Conservation (phyloP, 2,113 vertebrate genomes). For the Microcebus griseorufus region DNA sequence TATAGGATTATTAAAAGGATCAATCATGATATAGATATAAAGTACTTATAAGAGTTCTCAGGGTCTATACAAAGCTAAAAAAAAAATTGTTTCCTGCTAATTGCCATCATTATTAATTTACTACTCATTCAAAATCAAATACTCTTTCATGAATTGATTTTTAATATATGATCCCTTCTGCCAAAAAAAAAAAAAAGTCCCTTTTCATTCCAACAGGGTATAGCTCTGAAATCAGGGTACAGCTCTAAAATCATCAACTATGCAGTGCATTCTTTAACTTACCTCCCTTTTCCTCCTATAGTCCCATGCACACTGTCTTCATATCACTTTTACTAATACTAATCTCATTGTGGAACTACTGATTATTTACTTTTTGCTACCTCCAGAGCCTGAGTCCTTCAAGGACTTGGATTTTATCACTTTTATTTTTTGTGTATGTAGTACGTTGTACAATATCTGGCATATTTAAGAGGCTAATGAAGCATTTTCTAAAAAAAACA, state of each 20-base stretch:
- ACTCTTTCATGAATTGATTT: background rate
- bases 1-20: background rate
- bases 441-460: background rate
- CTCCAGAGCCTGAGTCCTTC: background rate
- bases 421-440: background rate
- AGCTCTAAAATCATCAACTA: background rate
- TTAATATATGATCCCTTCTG: background rate
- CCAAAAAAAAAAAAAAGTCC: background rate
- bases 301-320: accelerated
- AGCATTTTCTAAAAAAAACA: background rate
- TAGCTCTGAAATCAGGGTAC: background rate
- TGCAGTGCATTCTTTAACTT: background rate
- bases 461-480: background rate
- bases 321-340: background rate
- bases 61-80: background rate
- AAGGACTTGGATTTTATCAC: background rate
- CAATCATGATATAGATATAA: background rate
- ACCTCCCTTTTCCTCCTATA: background rate
- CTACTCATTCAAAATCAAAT: background rate
- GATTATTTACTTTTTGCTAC: background rate
- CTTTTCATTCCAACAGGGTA: background rate
- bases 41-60: background rate
- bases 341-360: background rate
- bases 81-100: background rate
- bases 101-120: background rate